Evolutionary conservation across 2,797 vertebrate species (phyloP).

Genomic region (Fratercula arctica): DNA sequence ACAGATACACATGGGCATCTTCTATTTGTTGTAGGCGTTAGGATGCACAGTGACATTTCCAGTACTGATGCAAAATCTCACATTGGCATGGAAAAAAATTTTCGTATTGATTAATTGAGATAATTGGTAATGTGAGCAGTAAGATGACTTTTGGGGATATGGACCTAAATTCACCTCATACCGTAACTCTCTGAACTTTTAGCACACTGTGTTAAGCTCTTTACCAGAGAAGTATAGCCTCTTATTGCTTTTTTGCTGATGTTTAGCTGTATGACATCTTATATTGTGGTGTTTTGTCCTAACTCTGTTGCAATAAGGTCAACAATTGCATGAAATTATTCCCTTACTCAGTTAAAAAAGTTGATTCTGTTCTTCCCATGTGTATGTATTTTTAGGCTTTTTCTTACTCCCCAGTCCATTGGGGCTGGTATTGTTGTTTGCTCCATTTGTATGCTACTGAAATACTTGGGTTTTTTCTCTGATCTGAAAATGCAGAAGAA

Average conservation of each 20-base stretch:
- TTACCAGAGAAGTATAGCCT: background rate
- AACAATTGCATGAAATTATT: background rate
- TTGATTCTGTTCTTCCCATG: background rate
- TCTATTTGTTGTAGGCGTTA: background rate
- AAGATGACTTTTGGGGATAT: background rate
- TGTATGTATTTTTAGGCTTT: background rate
- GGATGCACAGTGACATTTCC: background rate
- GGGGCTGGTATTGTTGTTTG: background rate
- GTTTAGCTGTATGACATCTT: background rate
- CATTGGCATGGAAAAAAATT: fast-evolving
- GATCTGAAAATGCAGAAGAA: constrained; percentile 39
- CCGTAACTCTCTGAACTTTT: background rate
- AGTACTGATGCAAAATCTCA: background rate
- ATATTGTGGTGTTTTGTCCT: background rate
- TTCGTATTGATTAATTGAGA: background rate
- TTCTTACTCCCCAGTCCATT: background rate
- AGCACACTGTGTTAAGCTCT: background rate
- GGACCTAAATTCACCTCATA: background rate
- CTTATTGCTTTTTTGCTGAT: background rate
- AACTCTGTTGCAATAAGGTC: background rate
- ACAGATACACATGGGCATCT: background rate
- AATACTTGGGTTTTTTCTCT: background rate
- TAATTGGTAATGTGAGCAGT: background rate
- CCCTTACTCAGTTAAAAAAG: constrained; percentile 25
- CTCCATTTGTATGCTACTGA: constrained; percentile 20